A percentile compares a stretch with the other conserved stretches of the same genome.
Evolutionary conservation across 2,888 invertebrate species (phyloP).

Genomic region (Meloe dianella): DNA sequence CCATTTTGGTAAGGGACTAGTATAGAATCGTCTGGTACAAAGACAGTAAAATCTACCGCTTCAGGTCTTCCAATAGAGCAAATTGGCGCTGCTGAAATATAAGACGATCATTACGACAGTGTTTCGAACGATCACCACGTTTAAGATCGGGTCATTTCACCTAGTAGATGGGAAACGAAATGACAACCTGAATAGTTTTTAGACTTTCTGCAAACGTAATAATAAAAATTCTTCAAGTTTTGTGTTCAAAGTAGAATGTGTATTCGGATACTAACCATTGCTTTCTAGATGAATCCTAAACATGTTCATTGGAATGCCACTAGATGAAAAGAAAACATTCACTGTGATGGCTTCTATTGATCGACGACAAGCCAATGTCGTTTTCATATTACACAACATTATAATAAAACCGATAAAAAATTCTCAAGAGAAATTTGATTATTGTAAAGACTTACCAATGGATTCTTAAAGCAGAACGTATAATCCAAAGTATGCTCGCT

Average conservation of each 20-base stretch:
- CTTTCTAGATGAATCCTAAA: neutral
- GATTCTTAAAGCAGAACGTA: no score
- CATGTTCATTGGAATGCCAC: neutral
- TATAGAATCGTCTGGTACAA: slow-evolving; percentile 26
- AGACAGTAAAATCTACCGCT: slow-evolving; percentile 29
- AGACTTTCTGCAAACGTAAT: neutral
- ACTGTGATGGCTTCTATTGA: neutral
- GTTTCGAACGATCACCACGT: slow-evolving; percentile 21
- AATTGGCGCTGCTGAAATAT: slow-evolving; percentile 34
- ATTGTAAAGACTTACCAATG: neutral
- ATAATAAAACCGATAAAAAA: neutral
- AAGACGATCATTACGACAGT: slow-evolving; percentile 21
- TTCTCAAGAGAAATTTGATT: neutral
- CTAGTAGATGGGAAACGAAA: neutral
- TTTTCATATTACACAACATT: neutral
- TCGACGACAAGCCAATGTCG: neutral
- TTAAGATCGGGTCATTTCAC: slow-evolving; percentile 17
- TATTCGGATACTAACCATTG: neutral
- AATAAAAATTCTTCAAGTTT: neutral
- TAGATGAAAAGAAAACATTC: neutral
- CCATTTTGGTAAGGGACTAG: slow-evolving; percentile 14
- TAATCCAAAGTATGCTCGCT: no score
- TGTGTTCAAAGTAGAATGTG: neutral
- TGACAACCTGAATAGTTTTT: slow-evolving; percentile 1
- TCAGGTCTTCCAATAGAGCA: slow-evolving; percentile 35